These are phyloP conservation scores for Podilymbus podiceps DNA, from an alignment of 2,113 vertebrate species.

Conservation along the genomic window DNA sequence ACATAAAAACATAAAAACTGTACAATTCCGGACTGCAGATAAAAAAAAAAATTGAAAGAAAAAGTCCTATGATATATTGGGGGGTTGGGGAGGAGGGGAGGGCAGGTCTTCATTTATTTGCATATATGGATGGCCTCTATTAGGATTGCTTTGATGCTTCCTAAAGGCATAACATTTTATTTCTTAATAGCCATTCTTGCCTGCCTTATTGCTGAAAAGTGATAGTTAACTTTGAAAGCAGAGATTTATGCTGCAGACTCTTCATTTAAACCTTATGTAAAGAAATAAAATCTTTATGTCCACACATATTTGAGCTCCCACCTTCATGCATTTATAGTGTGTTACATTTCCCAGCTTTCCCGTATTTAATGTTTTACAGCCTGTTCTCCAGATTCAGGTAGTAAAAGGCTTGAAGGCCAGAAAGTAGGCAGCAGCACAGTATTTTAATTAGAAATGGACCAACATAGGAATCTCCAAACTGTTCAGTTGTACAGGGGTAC, in stretches of 20 bases:
- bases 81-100: not conserved
- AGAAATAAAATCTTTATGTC: conserved; percentile 72
- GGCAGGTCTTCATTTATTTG: not conserved
- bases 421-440: conserved; percentile 24
- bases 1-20: not conserved
- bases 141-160: not conserved
- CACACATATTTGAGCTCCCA: conserved; percentile 61
- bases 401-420: conserved; percentile 56
- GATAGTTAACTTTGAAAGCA: conserved; percentile 55
- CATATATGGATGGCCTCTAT: not conserved
- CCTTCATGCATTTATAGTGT: conserved; percentile 59
- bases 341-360: conserved; percentile 70
- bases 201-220: conserved; percentile 51
- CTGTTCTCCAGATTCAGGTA: conserved; percentile 64
- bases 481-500: not conserved
- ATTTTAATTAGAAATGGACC: conserved; percentile 59
- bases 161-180: conserved; percentile 27
- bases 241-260: conserved; percentile 45
- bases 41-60: not conserved
- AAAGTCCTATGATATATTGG: not conserved
- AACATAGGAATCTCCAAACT: not conserved
- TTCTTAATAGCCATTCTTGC: conserved; percentile 21
- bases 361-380: conserved; percentile 67
- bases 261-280: conserved; percentile 71
- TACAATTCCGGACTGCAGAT: not conserved